Evolutionary conservation across 1,140 invertebrate species (phyloP), one percentile per base, ranked within the genome.

Genomic region (Zaprionus inermis): DNA sequence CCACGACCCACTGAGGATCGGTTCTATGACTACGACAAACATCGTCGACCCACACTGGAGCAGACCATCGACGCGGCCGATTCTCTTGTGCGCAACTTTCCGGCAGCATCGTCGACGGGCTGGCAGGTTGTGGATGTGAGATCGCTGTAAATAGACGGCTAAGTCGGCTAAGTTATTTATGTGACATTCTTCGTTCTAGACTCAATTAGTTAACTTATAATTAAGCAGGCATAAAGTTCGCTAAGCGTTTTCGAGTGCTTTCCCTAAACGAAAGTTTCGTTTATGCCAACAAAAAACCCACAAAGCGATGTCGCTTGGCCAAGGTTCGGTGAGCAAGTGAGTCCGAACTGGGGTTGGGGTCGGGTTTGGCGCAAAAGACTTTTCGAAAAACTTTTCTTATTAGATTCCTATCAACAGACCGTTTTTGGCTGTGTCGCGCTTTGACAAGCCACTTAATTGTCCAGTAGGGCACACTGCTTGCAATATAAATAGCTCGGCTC

Each of bases 21-120:
- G 2, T 92, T 92, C 60, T 92, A 92, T 51, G 90, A 92, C 22
- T 92, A 78, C 69, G 91, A 92, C 12, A 91, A 85, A 44, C 68
- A 90, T 20, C 64, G 72, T 3, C 55, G 81, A 3, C 24, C 64
- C 0, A 72, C 59, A 5, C 57, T 84, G 44, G 77, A 78, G 54
- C 63, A 89, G 10, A 69, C 56, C 2, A 72, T 72, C 5, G 41
- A 24, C 41, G 41, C 65, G 11, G 72, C 76, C n/a, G 70, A 66
- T 54, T 55, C 52, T 7, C 36, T 88, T 14, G 75, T 79, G 68
- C 56, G 85, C 44, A 84, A 75, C 32, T 84, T 84, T 18, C 81
- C 80, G 32, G 57, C n/a, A 46, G 24, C 5, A 57, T 54, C 5
- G 70, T 81, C 79, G 65, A 81, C 7, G 3, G 90, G 86, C n/a